These are phyloP conservation scores for Noturus placidus DNA, from an alignment of 2,113 vertebrate genomes.

Conservation along the genomic window DNA sequence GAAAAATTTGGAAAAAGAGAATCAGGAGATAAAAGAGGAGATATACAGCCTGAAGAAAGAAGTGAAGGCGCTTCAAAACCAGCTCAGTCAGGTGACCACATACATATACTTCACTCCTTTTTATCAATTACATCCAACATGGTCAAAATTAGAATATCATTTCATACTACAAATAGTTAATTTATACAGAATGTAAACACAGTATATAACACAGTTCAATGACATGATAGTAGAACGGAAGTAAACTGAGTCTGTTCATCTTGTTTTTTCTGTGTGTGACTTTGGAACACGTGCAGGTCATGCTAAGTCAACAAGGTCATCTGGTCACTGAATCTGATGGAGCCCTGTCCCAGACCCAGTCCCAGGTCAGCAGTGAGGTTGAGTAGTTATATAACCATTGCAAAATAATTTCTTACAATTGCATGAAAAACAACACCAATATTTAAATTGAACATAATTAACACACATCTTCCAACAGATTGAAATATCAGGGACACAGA, in stretches of 20 bases:
- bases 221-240: background rate
- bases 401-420: no score
- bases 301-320: no score
- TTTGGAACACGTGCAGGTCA: constrained; percentile 72
- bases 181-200: background rate
- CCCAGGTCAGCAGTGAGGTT: no score
- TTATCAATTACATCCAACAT: background rate
- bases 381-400: no score
- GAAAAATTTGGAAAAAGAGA: constrained; percentile 64
- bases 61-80: constrained; percentile 52
- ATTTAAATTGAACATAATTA: no score
- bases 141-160: background rate
- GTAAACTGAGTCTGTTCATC: constrained; percentile 55
- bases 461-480: no score
- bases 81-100: background rate
- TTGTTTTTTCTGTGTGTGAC: constrained; percentile 66
- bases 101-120: background rate
- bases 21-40: constrained; percentile 57
- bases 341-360: no score
- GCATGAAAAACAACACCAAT: no score
- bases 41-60: no score
- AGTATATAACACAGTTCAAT: constrained; percentile 53
- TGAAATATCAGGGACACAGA: no score
- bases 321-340: no score
- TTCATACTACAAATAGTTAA: background rate